Percentiles rank a stretch among this genome's conserved stretches.
phyloP scores from a whole-genome alignment of 2,888 invertebrate genomes.

The Hyles lineata region DNA sequence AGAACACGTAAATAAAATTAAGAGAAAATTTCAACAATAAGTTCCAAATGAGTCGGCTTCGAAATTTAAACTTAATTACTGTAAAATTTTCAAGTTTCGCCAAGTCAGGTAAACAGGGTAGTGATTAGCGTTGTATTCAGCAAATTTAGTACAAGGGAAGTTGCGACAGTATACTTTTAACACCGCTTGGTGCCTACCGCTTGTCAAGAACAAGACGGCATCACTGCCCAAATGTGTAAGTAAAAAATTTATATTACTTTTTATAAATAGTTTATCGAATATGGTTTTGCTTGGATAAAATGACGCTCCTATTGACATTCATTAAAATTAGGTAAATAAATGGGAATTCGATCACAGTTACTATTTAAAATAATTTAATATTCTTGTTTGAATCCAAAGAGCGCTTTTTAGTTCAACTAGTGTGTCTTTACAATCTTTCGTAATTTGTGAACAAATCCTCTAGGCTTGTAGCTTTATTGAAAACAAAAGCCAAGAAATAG shows the following conservation, averaged over 20 bases:
- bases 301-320: too few relatives aligned
- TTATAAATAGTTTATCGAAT: too few relatives aligned
- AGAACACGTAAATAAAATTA: background rate
- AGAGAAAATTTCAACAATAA: background rate
- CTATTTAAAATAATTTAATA: too few relatives aligned
- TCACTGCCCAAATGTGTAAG: conserved; percentile 27
- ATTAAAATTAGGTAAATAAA: too few relatives aligned
- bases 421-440: too few relatives aligned
- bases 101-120: conserved; percentile 29
- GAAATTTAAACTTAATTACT: conserved; percentile 13
- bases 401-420: too few relatives aligned
- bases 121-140: conserved; percentile 36
- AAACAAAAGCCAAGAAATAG: too few relatives aligned
- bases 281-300: too few relatives aligned
- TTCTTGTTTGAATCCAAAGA: too few relatives aligned
- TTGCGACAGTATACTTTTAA: conserved; percentile 42
- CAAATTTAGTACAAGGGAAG: conserved; percentile 41
- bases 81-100: conserved; percentile 24
- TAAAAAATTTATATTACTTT: conserved; percentile 3
- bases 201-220: conserved; percentile 23
- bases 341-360: too few relatives aligned
- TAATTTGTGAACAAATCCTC: too few relatives aligned
- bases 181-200: conserved; percentile 38
- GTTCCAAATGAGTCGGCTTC: background rate
- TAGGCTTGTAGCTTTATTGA: too few relatives aligned